These are phyloP conservation scores for Glareola pratincola DNA, from an alignment of 2,113 vertebrate species.

Conservation along the genomic window DNA sequence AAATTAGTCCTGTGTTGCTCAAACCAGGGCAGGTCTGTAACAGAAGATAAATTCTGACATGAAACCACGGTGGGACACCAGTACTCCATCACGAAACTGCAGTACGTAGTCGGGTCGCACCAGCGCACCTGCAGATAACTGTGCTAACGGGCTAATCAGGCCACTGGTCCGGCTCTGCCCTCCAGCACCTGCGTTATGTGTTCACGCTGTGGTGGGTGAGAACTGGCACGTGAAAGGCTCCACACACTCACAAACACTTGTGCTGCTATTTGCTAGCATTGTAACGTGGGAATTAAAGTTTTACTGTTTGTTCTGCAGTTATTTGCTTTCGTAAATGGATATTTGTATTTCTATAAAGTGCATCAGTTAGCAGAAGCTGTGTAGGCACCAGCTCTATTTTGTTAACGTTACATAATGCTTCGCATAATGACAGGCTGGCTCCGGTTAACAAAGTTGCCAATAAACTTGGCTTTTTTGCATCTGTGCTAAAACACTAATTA, in stretches of 20 bases:
- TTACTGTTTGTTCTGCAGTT: not conserved
- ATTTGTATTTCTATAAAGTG: not conserved
- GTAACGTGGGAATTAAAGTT: not conserved
- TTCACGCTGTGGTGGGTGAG: not conserved
- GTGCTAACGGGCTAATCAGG: not conserved
- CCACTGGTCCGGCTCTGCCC: too few species aligned
- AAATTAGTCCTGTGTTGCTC: too few species aligned
- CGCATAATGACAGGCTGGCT: not conserved
- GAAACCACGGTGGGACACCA: not conserved
- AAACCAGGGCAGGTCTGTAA: not conserved
- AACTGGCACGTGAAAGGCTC: not conserved
- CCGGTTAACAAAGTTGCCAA: not conserved
- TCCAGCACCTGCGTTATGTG: not conserved
- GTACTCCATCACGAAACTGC: not conserved
- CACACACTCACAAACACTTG: not conserved
- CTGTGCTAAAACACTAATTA: not conserved
- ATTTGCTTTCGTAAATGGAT: not conserved
- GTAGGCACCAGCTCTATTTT: not conserved
- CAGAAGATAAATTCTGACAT: not conserved
- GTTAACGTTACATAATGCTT: not conserved
- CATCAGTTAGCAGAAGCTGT: not conserved
- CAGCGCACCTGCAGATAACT: not conserved
- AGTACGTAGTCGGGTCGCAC: not conserved
- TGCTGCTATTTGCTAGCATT: not conserved
- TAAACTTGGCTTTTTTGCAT: not conserved